Conservation (phyloP, 2,797 vertebrate species). For the Xenopus petersii region DNA sequence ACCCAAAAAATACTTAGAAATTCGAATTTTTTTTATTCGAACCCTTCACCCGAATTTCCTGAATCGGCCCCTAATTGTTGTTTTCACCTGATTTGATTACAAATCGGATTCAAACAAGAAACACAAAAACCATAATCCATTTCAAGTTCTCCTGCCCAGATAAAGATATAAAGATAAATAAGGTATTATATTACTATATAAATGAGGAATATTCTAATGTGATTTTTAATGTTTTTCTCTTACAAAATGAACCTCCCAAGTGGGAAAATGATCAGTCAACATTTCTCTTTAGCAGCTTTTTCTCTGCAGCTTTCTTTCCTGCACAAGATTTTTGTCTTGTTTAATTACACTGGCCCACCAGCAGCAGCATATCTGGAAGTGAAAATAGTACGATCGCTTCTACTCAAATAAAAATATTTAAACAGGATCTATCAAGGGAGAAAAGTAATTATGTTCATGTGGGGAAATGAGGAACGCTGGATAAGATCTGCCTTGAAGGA, state of each 20-base stretch:
- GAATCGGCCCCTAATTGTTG: too few species aligned
- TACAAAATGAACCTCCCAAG: conserved; percentile 16
- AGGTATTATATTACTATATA: neutral
- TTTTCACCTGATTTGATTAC: too few species aligned
- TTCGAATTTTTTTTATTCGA: too few species aligned
- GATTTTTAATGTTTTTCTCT: conserved; percentile 14
- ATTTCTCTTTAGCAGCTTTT: neutral
- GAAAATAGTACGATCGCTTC: too few species aligned
- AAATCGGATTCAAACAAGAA: neutral
- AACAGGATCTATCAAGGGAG: too few species aligned
- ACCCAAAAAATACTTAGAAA: too few species aligned
- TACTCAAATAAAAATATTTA: too few species aligned
- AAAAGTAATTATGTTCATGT: too few species aligned
- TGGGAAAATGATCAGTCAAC: conserved; percentile 20
- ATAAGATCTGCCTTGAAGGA: too few species aligned
- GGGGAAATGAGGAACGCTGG: too few species aligned
- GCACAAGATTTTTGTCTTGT: neutral
- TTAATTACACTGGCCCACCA: neutral
- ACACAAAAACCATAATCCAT: neutral
- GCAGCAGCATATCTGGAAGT: neutral
- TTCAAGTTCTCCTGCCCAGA: conserved; percentile 7
- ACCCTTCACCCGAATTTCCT: too few species aligned
- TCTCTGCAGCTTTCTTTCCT: neutral
- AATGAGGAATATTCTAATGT: conserved; percentile 23
- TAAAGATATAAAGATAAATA: conserved; percentile 2